A percentile compares a stretch with the other conserved stretches of the same genome.
Evolutionary conservation across 2,113 vertebrate genomes (phyloP).

Genomic region (Prinia subflava): DNA sequence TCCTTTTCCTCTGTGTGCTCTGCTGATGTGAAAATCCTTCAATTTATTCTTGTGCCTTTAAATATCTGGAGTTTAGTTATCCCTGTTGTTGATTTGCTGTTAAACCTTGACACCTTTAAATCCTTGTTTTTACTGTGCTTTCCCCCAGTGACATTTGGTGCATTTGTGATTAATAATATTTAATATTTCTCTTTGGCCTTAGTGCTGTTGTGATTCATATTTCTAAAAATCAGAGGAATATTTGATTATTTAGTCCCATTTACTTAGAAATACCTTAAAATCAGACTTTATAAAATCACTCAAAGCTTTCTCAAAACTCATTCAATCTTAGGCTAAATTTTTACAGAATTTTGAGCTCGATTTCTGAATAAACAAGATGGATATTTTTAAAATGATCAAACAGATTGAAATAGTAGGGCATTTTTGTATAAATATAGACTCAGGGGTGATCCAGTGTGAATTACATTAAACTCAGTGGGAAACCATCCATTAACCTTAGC

Average conservation of each 20-base stretch:
- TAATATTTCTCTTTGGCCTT: background rate
- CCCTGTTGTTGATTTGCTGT: background rate
- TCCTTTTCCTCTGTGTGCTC: background rate
- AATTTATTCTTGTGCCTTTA: background rate
- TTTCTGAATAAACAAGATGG: background rate
- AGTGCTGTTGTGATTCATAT: background rate
- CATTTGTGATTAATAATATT: background rate
- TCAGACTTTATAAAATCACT: background rate
- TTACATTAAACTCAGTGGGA: conserved; percentile 15
- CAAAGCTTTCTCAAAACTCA: background rate
- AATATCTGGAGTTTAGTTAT: background rate
- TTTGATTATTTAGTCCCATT: background rate
- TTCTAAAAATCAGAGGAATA: background rate
- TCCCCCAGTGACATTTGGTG: background rate
- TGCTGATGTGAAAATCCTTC: background rate
- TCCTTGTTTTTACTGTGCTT: background rate
- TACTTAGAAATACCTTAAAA: background rate
- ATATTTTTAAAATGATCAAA: background rate
- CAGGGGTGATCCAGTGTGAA: background rate
- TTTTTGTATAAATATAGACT: conserved; percentile 35
- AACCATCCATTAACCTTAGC: conserved; percentile 34
- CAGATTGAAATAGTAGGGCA: conserved; percentile 3
- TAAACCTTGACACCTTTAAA: background rate
- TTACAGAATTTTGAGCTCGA: background rate
- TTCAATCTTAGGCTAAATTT: background rate